Evolutionary conservation across 1,140 invertebrate species (phyloP).

Genomic region (Muscidifurax raptorellus): DNA sequence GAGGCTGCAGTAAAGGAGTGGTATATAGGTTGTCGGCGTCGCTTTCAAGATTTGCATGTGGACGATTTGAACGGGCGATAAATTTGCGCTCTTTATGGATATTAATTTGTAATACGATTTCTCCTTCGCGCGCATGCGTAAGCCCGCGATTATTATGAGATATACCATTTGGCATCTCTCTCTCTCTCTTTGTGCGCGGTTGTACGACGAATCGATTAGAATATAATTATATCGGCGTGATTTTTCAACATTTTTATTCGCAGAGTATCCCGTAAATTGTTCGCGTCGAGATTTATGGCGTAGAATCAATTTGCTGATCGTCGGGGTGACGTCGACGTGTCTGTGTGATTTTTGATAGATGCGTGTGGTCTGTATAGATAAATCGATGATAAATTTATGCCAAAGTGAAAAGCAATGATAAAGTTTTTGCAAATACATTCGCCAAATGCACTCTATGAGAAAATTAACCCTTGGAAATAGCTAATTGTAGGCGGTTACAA

Average conservation of each 20-base stretch:
- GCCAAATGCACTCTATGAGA: no score
- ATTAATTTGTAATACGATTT: constrained; percentile 44
- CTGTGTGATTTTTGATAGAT: background rate
- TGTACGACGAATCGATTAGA: constrained; percentile 35
- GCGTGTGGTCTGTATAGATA: no score
- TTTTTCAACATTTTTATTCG: background rate
- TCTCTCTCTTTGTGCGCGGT: background rate
- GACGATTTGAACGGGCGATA: constrained; percentile 26
- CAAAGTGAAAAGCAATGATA: no score
- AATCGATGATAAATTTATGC: no score
- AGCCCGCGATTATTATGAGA: constrained; percentile 26
- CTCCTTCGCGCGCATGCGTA: background rate
- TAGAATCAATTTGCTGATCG: background rate
- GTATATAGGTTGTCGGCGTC: background rate
- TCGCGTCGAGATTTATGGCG: background rate
- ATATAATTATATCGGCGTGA: constrained; percentile 20
- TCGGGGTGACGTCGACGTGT: background rate
- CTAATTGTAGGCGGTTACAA: no score
- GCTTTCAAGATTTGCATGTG: constrained; percentile 28
- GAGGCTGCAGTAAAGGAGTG: background rate
- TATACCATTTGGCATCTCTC: background rate
- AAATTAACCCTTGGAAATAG: no score
- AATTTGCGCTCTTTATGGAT: constrained; percentile 43
- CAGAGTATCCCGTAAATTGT: background rate
- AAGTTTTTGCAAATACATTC: no score